Conservation (phyloP, 2,888 invertebrate species). For the Parelbella ahira region DNA sequence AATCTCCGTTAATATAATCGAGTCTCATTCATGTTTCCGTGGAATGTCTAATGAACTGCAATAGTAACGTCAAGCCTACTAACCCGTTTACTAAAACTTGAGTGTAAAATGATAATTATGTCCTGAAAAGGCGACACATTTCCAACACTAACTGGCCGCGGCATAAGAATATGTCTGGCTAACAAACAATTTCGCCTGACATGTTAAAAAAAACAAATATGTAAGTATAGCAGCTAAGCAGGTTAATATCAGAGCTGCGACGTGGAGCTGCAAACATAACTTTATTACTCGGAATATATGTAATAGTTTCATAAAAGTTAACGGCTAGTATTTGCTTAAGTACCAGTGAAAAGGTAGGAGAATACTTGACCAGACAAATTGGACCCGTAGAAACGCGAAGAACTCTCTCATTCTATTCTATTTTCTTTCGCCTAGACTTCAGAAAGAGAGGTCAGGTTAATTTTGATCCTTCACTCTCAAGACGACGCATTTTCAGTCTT, state of each 20-base stretch:
- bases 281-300: slow-evolving; percentile 61
- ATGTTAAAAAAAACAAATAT: too few relatives aligned
- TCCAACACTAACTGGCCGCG: too few relatives aligned
- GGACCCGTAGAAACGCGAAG: slow-evolving; percentile 23
- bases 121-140: too few relatives aligned
- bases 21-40: too few relatives aligned
- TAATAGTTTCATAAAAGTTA: slow-evolving; percentile 69
- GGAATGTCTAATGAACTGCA: too few relatives aligned
- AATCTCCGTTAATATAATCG: too few relatives aligned
- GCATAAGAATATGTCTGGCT: too few relatives aligned
- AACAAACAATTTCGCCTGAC: too few relatives aligned
- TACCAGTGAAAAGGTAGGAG: slow-evolving; percentile 43
- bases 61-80: too few relatives aligned
- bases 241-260: slow-evolving; percentile 34
- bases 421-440: slow-evolving; percentile 32
- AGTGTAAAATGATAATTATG: too few relatives aligned
- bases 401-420: slow-evolving; percentile 26
- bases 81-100: too few relatives aligned
- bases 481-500: slow-evolving; percentile 53
- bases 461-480: slow-evolving; percentile 54
- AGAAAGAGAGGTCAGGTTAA: slow-evolving; percentile 48
- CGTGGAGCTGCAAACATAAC: slow-evolving; percentile 47
- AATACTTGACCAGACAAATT: slow-evolving; percentile 36
- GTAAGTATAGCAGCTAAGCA: slow-evolving; percentile 29
- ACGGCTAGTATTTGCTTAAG: slow-evolving; percentile 67